Base-by-base conservation (phyloP, 1,140 invertebrate genomes). In the Monomorium pharaonis region DNA sequence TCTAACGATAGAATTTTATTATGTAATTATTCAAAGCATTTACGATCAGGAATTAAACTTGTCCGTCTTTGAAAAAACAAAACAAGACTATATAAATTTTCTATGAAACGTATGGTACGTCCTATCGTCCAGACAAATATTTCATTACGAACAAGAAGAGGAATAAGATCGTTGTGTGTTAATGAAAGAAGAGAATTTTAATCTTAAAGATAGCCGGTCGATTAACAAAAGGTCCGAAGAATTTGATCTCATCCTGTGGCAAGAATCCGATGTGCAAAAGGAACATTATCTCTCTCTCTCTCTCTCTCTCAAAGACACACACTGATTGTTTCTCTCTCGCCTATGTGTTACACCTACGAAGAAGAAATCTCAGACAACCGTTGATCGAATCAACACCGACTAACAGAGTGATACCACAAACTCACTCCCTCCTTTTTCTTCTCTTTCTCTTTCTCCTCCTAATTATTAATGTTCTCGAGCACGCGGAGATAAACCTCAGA, bases 381-480 rank as follows among this genome's bases (percentile, higher is more conserved):
- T 85, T 88, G 90, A 91, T 91, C 91, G 72, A 91, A 91, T 91
- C 88, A 90, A 91, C 89, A 84, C 89, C 60, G 88, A 80, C 62
- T 63, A 91, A 91, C 90, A 86, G 76, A 80, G 67, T 88, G 88
- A 91, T 87, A 87, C 90, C 62, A 85, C 83, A 76, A 88, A 70
- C 85, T 85, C 83, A n/a, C 69, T 84, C 67, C 47, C 65, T 47
- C 44, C 18, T 24, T 30, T 56, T 62, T 54, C 54, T 67, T 58
- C 62, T 89, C 42, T 65, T 51, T 72, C 74, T 86, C 76, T 69
- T 70, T 70, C 77, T 74, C 88, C 67, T 86, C 83, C 87, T 92
- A 92, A 92, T 92, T 92, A 92, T 92, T 89, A 92, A 92, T 91
- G 89, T 90, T 90, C 81, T 90, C 86, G 87, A 86, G 85, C 89